Evolutionary conservation across 1,140 invertebrate genomes (phyloP), one percentile per base, ranked within the genome.

Genomic region (Rhopalosiphum padi): DNA sequence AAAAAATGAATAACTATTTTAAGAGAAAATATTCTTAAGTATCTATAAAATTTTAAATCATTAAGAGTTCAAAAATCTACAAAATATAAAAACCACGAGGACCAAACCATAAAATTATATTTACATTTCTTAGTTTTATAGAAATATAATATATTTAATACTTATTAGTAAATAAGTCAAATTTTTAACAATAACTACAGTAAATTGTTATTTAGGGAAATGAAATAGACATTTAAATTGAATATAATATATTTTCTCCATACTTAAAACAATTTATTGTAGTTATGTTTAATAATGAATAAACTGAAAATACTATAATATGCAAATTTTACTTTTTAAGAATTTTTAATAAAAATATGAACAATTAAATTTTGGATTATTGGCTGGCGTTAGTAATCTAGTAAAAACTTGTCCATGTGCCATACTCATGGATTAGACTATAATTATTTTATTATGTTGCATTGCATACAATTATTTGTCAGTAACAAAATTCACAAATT

Each of bases 401-500:
- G 18, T 68, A n/a, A 68, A 68, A 68, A 68, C 55, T 68, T 0
- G 0, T 68, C 18, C 30, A 68, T 6, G 30, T n/a, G 30, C 11
- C 60, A 51, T n/a, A n/a, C 9, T 18, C n/a, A 4, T 68, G 30
- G 30, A 4, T 68, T n/a, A 11, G 11, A n/a, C n/a, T 15, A 15
- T 68, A 68, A 68, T 68, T 30, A 0, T 2, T n/a, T 5, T 68
- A n/a, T n/a, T n/a, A 15, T 68, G 11, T n/a, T 11, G 11, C 0
- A 11, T 68, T n/a, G 4, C 0, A 0, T n/a, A 68, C 11, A 68
- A 68, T n/a, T n/a, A 68, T n/a, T 3, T 0, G 15, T n/a, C 0
- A n/a, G 30, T n/a, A 68, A 30, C 11, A n/a, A 68, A n/a, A n/a
- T 68, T 15, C 6, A 68, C n/a, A 6, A 18, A 68, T n/a, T 68